Base-by-base conservation (phyloP, 2,113 vertebrate species). In the Pluvianellus socialis region DNA sequence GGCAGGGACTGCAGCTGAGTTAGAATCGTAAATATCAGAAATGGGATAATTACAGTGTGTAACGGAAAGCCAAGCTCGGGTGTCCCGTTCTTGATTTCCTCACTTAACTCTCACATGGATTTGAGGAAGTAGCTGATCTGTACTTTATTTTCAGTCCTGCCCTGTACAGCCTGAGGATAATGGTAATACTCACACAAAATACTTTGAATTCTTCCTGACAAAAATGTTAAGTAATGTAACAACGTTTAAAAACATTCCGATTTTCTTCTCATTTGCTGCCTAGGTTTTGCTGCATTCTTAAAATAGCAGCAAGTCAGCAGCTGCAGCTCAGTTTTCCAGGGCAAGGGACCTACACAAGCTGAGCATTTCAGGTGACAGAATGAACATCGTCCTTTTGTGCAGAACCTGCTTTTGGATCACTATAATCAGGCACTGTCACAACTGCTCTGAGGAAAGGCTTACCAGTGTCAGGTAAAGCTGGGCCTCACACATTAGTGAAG, bases 401-500 rank as follows among this genome's bases (percentile, higher is more conserved):
- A 66, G 65, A 80, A 58, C 6, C 3, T 91, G 30, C 27, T 77
- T 73, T 77, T 62, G 19, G n/a, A 47, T 90, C 47, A 35, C 7
- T 28, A 4, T 38, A 77, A 77, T 24, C 18, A 52, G 65, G 42
- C 18, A 40, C 27, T 35, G 40, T 27, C 76, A 28, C 28, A 83
- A 5, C 10, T n/a, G n/a, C 17, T 50, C 68, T 40, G 53, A 65
- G 49, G 49, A 73, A 86, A 91, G 17, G 16, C 20, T 70, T 52
- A 6, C 27, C 3, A 2, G 22, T 47, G 18, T 11, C 28, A 50
- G 56, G 20, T 2, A 5, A 68, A 82, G 13, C 32, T 68, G 62
- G 16, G 17, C 6, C 6, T 44, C 0, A 0, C 12, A 6, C 3
- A 2, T 15, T 38, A 24, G 27, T 6, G 22, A 79, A 27, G 14